Evolutionary conservation across 2,113 vertebrate genomes (phyloP), one percentile per base, ranked within the genome.

Genomic region (Thermophis baileyi): DNA sequence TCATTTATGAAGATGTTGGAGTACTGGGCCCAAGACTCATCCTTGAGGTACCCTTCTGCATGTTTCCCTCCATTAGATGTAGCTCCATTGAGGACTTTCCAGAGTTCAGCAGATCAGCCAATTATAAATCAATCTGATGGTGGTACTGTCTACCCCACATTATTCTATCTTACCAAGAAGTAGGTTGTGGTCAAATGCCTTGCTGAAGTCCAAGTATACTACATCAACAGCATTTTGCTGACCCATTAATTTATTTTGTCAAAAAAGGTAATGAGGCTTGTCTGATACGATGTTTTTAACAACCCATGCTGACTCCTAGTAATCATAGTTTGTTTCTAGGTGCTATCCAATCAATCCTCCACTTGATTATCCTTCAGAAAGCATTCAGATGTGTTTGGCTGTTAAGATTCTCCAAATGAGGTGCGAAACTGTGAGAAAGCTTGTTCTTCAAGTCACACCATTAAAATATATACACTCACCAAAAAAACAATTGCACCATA

Each of bases 401-500:
- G 44, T 89, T 63, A 69, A 89, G 40, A 91, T 60, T 22, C 46
- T 47, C n/a, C 22, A 89, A n/a, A 30, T 60, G 47, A 49, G 4
- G 18, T 40, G 40, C 22, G 30, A 93, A 40, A 30, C 27, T 49
- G 20, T 49, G 63, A 91, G 40, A n/a, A 50, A 85, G 22, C 46
- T 25, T 44, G 24, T 60, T 89, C 63, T 89, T 25, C 44, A 89
- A 85, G 54, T 57, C 50, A 46, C 44, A 69, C 2, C 30, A 51
- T n/a, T 85, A 24, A 85, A 11, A 3, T 90, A 50, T 51, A 53
- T 55, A 57, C 6, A 51, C 44, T 14, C 53, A 46, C 53, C n/a
- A 60, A 85, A 89, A 89, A 93, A 91, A 27, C 44, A 60, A 89
- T 85, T n/a, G 44, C 24, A 91, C 18, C 47, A 85, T 85, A 89